Evolutionary conservation across 2,797 vertebrate genomes (phyloP).

Genomic region (Syngnathus rostellatus): DNA sequence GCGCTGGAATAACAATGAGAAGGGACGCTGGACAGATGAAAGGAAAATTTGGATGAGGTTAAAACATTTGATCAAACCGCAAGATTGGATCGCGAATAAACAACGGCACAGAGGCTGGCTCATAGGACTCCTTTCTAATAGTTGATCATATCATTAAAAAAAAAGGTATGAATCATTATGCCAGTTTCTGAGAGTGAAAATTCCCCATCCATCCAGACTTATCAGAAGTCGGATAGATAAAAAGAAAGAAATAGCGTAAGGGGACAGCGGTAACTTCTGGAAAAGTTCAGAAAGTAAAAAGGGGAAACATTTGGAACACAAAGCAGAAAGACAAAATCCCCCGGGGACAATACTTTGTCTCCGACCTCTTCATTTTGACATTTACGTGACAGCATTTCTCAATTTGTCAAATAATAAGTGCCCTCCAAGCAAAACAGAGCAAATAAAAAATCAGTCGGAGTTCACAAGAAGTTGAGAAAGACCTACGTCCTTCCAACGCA

Average conservation of each 20-base stretch:
- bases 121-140: neutral
- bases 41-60: neutral
- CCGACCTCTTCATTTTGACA: conserved; percentile 19
- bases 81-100: neutral
- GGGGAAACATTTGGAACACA: conserved; percentile 2
- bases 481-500: conserved; percentile 34
- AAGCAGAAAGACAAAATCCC: conserved; percentile 4
- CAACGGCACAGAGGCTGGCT: neutral
- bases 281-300: neutral
- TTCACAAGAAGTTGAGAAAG: conserved; percentile 23
- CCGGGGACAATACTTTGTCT: conserved; percentile 10
- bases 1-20: neutral
- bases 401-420: conserved; percentile 16
- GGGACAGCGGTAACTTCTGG: neutral
- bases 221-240: too few species aligned
- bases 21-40: neutral
- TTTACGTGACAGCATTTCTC: conserved; percentile 21
- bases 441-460: conserved; percentile 10
- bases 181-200: conserved; percentile 7
- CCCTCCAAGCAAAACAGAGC: neutral
- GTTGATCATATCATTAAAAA: neutral
- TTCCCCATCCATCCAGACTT: too few species aligned
- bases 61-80: neutral
- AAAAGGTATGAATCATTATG: neutral
- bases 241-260: neutral